phyloP scores from a whole-genome alignment of 2,113 vertebrate species.

The Petroica traversi region DNA sequence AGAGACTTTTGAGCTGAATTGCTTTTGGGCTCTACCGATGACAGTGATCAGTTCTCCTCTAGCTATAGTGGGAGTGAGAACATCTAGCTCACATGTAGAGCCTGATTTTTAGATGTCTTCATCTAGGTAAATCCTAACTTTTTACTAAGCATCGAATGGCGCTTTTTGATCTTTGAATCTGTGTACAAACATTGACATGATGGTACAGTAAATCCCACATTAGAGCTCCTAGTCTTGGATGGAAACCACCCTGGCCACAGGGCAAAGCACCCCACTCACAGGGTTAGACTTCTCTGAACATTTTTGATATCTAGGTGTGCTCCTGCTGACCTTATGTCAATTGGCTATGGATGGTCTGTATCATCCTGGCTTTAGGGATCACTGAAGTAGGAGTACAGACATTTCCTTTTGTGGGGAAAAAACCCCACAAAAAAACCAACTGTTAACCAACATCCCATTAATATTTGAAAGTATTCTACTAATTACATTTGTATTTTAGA shows the following conservation, averaged over 20 bases:
- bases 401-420: neutral
- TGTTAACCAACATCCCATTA: neutral
- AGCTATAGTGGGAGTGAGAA: neutral
- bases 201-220: neutral
- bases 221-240: neutral
- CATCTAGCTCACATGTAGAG: neutral
- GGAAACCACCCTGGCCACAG: neutral
- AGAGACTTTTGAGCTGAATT: neutral
- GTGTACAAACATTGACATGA: neutral
- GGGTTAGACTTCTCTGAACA: neutral
- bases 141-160: neutral
- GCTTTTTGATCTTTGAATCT: neutral
- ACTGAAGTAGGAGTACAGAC: neutral
- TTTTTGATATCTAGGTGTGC: neutral
- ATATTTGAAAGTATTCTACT: neutral
- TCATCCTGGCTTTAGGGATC: neutral
- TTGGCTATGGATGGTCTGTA: neutral
- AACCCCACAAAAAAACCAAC: fast-evolving
- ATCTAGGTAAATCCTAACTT: neutral
- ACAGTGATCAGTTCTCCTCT: neutral
- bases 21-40: neutral
- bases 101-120: neutral
- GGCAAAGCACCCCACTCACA: neutral
- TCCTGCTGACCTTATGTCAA: neutral
- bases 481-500: neutral